phyloP scores from a whole-genome alignment of 2,113 vertebrate species.

The Myotis lucifugus region DNA sequence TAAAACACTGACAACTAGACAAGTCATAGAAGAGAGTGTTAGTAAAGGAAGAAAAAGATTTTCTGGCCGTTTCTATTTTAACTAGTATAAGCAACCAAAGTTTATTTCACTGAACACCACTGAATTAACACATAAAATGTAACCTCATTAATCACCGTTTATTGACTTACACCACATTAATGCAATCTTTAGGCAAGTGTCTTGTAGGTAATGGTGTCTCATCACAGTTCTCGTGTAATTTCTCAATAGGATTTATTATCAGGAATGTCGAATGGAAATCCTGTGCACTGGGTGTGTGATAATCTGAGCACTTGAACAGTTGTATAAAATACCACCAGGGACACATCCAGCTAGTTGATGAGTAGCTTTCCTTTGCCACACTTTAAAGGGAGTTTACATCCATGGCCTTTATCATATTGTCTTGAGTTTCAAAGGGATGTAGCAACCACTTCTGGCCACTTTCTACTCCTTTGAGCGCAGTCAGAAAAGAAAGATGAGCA shows the following conservation, averaged over 20 bases:
- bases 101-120: conserved; percentile 49
- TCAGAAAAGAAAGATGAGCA: background rate
- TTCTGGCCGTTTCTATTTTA: conserved; percentile 9
- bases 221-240: conserved; percentile 35
- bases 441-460: background rate
- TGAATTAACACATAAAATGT: conserved; percentile 54
- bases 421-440: background rate
- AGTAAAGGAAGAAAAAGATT: background rate
- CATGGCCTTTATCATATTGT: background rate
- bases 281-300: background rate
- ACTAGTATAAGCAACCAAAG: background rate
- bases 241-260: conserved; percentile 54
- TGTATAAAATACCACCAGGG: conserved; percentile 20
- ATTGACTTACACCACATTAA: conserved; percentile 53
- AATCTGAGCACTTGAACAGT: background rate
- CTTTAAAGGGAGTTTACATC: conserved; percentile 35
- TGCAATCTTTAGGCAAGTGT: conserved; percentile 33
- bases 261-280: conserved; percentile 34
- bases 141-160: conserved; percentile 61
- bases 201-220: conserved; percentile 41
- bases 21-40: background rate
- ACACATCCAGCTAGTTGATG: background rate
- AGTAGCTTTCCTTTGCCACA: background rate
- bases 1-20: background rate
- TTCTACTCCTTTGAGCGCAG: background rate